Percentiles rank a stretch among this genome's conserved stretches.
Conservation (phyloP, 2,113 vertebrate species). For the Meles meles region DNA sequence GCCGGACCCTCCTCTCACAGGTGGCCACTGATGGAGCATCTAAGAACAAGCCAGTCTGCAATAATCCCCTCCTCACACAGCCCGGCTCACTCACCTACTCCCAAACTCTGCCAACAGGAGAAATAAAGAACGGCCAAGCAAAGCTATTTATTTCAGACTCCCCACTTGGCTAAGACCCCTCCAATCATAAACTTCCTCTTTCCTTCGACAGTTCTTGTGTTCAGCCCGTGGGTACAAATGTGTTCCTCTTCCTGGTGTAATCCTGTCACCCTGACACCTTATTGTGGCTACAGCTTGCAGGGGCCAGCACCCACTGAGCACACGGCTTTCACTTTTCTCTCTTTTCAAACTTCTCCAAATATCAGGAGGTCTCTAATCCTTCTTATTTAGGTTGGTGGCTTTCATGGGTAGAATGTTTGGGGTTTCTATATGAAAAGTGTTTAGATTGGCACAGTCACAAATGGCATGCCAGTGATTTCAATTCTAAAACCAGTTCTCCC, state of each 20-base stretch:
- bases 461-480: not conserved
- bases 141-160: not conserved
- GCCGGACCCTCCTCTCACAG: not conserved
- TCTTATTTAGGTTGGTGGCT: conserved; percentile 13
- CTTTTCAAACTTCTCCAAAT: conserved; percentile 27
- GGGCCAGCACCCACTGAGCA: not conserved
- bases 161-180: not conserved
- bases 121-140: not conserved
- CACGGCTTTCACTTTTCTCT: not conserved
- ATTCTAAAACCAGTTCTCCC: not conserved
- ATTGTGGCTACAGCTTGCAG: not conserved
- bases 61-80: not conserved
- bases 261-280: not conserved
- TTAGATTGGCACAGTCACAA: conserved; percentile 44
- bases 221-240: not conserved
- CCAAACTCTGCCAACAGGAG: not conserved
- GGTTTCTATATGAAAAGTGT: conserved; percentile 37
- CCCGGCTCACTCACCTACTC: not conserved
- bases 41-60: too few species aligned
- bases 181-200: not conserved
- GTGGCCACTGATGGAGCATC: not conserved
- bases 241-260: not conserved
- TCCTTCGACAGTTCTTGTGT: not conserved
- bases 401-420: not conserved
- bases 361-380: conserved; percentile 30